Percentiles rank a stretch among this genome's conserved stretches.
These are phyloP conservation scores for Amblyopsis rosae DNA, from an alignment of 2,113 vertebrate species.

Conservation along the genomic window DNA sequence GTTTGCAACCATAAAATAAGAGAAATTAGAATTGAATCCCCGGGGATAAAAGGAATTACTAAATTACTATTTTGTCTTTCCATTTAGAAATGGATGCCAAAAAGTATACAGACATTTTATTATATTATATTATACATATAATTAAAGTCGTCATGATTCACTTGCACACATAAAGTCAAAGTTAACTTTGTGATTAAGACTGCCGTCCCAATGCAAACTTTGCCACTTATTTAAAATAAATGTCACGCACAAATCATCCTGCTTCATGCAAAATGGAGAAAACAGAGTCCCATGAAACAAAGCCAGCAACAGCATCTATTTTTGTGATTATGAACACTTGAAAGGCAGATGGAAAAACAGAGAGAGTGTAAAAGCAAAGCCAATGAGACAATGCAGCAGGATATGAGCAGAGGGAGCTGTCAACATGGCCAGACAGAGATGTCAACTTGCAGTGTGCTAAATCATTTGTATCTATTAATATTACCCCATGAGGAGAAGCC, in stretches of 20 bases:
- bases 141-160: background rate
- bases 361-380: slow-evolving; percentile 25
- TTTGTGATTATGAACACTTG: no score
- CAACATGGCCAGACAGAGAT: slow-evolving; percentile 52
- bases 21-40: background rate
- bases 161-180: no score
- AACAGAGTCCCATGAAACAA: no score
- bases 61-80: background rate
- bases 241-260: no score
- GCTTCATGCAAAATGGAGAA: no score
- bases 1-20: background rate
- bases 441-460: slow-evolving; percentile 55
- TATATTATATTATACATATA: background rate
- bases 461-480: slow-evolving; percentile 60
- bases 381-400: slow-evolving; percentile 56
- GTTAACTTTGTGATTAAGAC: no score
- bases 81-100: background rate
- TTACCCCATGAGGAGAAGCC: slow-evolving; percentile 47
- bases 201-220: no score
- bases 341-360: no score
- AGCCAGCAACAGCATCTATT: no score
- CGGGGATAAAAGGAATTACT: background rate
- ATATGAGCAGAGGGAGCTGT: slow-evolving; percentile 47
- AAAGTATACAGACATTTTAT: background rate
- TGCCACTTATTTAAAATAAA: no score